A percentile compares a stretch with the other conserved stretches of the same genome.
These are phyloP conservation scores for Diaperis boleti DNA, from an alignment of 2,888 invertebrate genomes.

Conservation along the genomic window DNA sequence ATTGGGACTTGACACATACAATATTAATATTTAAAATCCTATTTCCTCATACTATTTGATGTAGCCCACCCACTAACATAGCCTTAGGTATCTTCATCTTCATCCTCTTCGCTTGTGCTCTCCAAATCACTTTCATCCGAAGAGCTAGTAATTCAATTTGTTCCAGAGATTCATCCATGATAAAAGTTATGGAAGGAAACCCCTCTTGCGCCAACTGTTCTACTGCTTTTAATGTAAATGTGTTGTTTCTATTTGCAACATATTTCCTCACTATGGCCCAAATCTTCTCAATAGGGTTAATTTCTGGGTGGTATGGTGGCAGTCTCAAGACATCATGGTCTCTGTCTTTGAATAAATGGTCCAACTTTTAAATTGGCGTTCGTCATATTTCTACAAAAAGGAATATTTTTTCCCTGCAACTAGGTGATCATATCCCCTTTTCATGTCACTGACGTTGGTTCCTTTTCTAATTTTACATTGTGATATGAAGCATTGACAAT, in stretches of 20 bases:
- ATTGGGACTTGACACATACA: too few relatives aligned
- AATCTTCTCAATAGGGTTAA: not conserved
- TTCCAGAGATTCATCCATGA: too few relatives aligned
- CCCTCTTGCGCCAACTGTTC: not conserved
- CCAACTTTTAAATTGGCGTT: not conserved
- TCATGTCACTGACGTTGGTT: not conserved
- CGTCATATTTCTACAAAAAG: not conserved
- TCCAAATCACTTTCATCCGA: too few relatives aligned
- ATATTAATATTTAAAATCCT: too few relatives aligned
- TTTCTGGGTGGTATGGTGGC: not conserved
- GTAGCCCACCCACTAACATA: too few relatives aligned
- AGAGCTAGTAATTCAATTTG: too few relatives aligned
- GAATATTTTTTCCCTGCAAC: not conserved
- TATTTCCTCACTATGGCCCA: not conserved
- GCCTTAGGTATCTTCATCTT: too few relatives aligned
- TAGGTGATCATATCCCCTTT: not conserved
- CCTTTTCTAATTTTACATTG: not conserved
- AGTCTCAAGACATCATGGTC: not conserved
- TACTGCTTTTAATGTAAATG: not conserved
- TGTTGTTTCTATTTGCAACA: not conserved
- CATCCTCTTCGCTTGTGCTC: too few relatives aligned
- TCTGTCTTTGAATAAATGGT: not conserved
- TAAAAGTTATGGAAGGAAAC: too few relatives aligned
- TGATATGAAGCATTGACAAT: conserved; percentile 1
- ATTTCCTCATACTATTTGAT: too few relatives aligned